Base-by-base conservation (phyloP, 2,797 vertebrate species). In the Xenopus petersii region DNA sequence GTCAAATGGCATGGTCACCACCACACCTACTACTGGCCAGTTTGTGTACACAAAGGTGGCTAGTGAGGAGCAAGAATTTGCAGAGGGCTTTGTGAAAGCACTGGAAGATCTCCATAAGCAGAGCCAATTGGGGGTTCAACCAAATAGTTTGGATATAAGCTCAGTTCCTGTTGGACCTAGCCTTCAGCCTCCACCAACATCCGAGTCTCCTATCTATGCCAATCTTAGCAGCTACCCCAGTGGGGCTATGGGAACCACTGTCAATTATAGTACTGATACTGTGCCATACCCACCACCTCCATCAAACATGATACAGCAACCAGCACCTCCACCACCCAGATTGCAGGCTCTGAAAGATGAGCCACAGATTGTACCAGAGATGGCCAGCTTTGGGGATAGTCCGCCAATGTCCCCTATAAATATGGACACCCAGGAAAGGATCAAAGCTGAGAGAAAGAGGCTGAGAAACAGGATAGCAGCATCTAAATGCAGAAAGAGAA, bases 351-450 rank as follows among this genome's bases (percentile, higher is more conserved):
- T 95, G 47, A 98, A 97, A 88, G 97, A 98, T 89, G 96, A 98
- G 73, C 97, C 97, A 0, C 97, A 98, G 89, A 98, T 93, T 48
- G 96, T 98, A 0, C 96, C 96, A 3, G 97, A 98, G 86, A 94
- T 95, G 89, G 93, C 95, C 83, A 95, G 91, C 77, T 97, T 98
- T 84, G 95, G 96, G 7, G 96, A 96, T 56, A 97, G 95, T 71
- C 96, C 96, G 0, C 95, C 96, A 4, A 86, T 98, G 73, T 98
- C 96, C 7, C 97, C 97, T 58, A 98, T 98, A 65, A 92, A 98
- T 84, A 98, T 98, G 96, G 97, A 98, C 95, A 97, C 93, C 71
- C 96, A 98, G 87, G 96, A 98, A 88, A 94, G 96, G 74, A 98
- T 98, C 87, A 98, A 98, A 84, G 97, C 96, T 13, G 96, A 98